Percentiles rank a stretch among this genome's conserved stretches.
These are phyloP conservation scores for Thalassophryne amazonica DNA, from an alignment of 2,797 vertebrate species.

Conservation along the genomic window DNA sequence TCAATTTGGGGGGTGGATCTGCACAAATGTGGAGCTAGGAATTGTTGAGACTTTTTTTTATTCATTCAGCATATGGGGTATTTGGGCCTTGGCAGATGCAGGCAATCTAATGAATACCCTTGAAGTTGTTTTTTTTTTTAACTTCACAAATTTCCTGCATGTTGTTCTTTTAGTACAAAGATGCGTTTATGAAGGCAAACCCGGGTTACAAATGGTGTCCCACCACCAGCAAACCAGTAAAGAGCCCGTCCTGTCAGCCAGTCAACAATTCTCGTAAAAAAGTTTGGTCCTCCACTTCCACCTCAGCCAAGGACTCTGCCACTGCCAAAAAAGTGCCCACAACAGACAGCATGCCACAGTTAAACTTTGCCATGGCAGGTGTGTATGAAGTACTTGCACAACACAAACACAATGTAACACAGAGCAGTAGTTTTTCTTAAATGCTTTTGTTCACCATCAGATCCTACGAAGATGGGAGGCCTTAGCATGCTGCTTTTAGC, in stretches of 20 bases:
- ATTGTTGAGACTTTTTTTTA: no score
- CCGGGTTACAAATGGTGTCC: conserved; percentile 99
- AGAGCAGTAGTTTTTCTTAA: not conserved
- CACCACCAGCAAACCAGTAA: conserved; percentile 94
- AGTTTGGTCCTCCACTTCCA: conserved; percentile 88
- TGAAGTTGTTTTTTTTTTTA: not conserved
- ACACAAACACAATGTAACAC: not conserved
- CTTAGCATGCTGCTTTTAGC: conserved; percentile 97
- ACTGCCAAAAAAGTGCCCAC: conserved; percentile 87
- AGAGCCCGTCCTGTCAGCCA: conserved; percentile 81
- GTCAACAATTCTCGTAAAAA: conserved; percentile 90
- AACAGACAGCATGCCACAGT: conserved; percentile 89
- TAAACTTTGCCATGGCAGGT: conserved; percentile 98
- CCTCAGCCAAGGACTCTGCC: conserved; percentile 86
- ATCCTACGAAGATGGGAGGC: conserved; percentile 97
- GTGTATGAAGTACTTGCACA: conserved; percentile 36
- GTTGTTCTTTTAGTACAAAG: conserved; percentile 88
- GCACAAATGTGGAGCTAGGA: no score
- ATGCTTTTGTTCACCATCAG: conserved; percentile 61
- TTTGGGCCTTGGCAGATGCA: no score
- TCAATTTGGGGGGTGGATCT: no score
- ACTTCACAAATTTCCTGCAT: not conserved
- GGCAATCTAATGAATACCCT: no score
- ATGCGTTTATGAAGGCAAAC: conserved; percentile 99
- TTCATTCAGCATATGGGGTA: no score